Evolutionary conservation across 2,888 invertebrate species (phyloP).

Genomic region (Lucinisca nassula): DNA sequence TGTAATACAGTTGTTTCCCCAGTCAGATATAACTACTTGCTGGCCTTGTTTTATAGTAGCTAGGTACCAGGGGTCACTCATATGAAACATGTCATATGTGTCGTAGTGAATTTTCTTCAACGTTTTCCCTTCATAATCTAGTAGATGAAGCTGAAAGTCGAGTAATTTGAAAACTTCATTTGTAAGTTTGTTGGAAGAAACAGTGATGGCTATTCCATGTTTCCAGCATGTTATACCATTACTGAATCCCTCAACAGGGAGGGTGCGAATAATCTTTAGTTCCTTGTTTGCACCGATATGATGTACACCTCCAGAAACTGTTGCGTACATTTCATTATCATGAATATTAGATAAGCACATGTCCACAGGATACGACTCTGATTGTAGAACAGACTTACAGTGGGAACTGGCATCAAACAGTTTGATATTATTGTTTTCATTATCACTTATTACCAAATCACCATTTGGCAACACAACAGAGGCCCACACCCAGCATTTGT

Average conservation of each 20-base stretch:
- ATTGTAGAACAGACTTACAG: background rate
- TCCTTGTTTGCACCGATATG: background rate
- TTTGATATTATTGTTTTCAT: constrained; percentile 13
- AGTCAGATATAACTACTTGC: background rate
- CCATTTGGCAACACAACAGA: background rate
- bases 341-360: background rate
- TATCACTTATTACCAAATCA: background rate
- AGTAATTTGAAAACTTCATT: constrained; percentile 5
- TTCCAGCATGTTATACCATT: constrained; percentile 9
- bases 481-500: constrained; percentile 7
- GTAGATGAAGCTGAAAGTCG: background rate
- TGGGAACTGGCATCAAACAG: background rate
- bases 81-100: background rate
- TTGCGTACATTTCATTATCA: background rate
- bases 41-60: background rate
- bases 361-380: background rate
- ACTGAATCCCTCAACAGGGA: background rate
- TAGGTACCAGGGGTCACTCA: constrained; percentile 11
- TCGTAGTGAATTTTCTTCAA: background rate
- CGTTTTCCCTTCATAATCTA: background rate
- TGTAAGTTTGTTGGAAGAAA: background rate
- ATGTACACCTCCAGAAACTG: constrained; percentile 8
- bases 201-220: background rate
- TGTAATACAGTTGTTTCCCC: background rate
- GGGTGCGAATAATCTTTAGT: background rate